phyloP scores from a whole-genome alignment of 92 coral and sea anemone species.

The Pocillopora meandrina region DNA sequence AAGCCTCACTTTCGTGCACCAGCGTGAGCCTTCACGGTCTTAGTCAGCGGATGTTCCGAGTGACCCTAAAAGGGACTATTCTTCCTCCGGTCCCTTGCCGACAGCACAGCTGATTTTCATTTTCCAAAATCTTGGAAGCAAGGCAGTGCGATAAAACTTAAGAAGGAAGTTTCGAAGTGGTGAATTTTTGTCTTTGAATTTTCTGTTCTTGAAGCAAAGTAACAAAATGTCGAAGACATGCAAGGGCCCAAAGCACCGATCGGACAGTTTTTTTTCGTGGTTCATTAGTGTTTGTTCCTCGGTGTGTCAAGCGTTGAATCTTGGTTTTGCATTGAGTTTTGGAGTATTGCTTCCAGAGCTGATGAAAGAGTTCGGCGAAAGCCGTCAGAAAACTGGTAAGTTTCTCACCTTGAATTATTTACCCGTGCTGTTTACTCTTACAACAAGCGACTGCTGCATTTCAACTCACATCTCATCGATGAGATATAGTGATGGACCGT shows the following conservation, averaged over 20 bases:
- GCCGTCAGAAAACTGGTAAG: constrained; percentile 3
- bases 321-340: background rate
- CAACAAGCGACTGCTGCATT: background rate
- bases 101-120: too few relatives aligned
- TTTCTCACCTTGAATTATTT: background rate
- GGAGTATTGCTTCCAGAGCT: constrained; percentile 11
- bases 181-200: too few relatives aligned
- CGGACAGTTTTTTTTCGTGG: constrained; percentile 25
- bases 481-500: too few relatives aligned
- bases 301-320: background rate
- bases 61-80: too few relatives aligned
- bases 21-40: too few relatives aligned
- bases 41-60: too few relatives aligned
- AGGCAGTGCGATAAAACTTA: too few relatives aligned
- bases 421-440: too few relatives aligned
- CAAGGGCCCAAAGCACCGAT: background rate
- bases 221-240: background rate
- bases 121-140: too few relatives aligned
- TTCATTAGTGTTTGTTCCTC: background rate
- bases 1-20: too few relatives aligned
- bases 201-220: too few relatives aligned
- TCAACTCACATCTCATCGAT: background rate
- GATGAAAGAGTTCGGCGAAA: background rate
- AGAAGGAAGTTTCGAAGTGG: background rate
- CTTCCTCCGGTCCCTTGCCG: too few relatives aligned